phyloP scores from a whole-genome alignment of 1,140 invertebrate genomes.

The Bombus waltoni region DNA sequence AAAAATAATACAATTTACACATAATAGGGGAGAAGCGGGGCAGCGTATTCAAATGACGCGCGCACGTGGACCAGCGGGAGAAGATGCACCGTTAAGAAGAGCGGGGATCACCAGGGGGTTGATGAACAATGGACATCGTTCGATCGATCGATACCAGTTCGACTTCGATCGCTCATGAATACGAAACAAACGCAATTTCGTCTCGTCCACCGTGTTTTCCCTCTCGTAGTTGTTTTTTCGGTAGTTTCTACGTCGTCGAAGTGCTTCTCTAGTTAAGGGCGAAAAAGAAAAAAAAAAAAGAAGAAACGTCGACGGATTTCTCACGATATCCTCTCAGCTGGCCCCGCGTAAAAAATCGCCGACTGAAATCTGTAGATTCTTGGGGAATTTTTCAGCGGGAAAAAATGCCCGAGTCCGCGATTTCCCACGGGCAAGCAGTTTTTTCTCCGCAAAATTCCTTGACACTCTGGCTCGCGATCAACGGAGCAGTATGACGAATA shows the following conservation, averaged over 20 bases:
- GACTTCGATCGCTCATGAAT: slow-evolving; percentile 65
- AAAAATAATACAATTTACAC: slow-evolving; percentile 83
- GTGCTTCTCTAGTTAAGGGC: neutral
- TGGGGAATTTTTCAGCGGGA: slow-evolving; percentile 20
- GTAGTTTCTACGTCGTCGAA: neutral
- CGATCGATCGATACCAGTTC: slow-evolving; percentile 64
- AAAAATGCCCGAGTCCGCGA: slow-evolving; percentile 30
- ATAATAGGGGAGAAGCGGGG: slow-evolving; percentile 77
- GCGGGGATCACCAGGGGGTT: slow-evolving; percentile 1
- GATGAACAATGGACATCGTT: slow-evolving; percentile 45
- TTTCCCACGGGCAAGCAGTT: slow-evolving; percentile 27
- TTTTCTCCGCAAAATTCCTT: slow-evolving; percentile 43
- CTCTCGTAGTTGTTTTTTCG: slow-evolving; percentile 12
- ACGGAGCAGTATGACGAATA: slow-evolving; percentile 5
- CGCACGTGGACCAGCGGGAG: slow-evolving; percentile 56
- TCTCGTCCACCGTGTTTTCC: slow-evolving; percentile 41
- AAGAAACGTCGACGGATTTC: slow-evolving; percentile 40
- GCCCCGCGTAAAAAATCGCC: slow-evolving; percentile 39
- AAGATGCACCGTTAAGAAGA: slow-evolving; percentile 50
- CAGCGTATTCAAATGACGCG: slow-evolving; percentile 79
- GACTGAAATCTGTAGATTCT: slow-evolving; percentile 46
- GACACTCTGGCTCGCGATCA: neutral
- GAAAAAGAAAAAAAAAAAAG: slow-evolving; percentile 8
- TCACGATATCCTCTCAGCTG: slow-evolving; percentile 64
- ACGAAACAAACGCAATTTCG: slow-evolving; percentile 48